A percentile compares a stretch with the other conserved stretches of the same genome.
Evolutionary conservation across 2,888 invertebrate genomes (phyloP).

Genomic region (Apodemia duryi): DNA sequence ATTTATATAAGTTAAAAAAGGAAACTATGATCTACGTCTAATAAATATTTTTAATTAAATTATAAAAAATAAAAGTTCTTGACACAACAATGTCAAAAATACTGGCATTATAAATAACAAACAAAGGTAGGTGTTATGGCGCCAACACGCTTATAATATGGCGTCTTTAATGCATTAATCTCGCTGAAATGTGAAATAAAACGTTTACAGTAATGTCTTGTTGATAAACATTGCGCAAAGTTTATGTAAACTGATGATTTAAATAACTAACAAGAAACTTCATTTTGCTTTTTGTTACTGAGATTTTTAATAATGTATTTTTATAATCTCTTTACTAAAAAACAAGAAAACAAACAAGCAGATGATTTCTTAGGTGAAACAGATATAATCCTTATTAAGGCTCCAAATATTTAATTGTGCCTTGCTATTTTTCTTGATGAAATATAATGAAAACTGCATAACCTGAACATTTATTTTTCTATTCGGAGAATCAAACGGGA

Average conservation of each 20-base stretch:
- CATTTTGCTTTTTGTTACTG: not conserved
- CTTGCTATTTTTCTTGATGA: no score
- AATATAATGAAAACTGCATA: no score
- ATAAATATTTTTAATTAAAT: not conserved
- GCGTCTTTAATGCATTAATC: not conserved
- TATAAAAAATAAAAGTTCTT: not conserved
- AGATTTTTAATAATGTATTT: no score
- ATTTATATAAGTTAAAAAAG: no score
- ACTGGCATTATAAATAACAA: not conserved
- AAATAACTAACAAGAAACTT: slow-evolving; percentile 7
- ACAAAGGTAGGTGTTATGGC: not conserved
- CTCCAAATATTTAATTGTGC: no score
- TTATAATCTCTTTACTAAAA: no score
- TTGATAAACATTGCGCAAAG: slow-evolving; percentile 10
- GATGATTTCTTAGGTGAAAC: no score
- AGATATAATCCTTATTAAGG: no score
- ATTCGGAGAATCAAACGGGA: no score
- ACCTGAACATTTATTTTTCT: no score
- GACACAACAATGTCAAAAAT: not conserved
- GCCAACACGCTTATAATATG: not conserved
- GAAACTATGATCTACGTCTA: no score
- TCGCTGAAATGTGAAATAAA: slow-evolving; percentile 3
- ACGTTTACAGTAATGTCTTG: slow-evolving; percentile 8
- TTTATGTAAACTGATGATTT: not conserved
- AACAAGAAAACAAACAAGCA: no score